Evolutionary conservation across 2,797 vertebrate genomes (phyloP).

Genomic region (Falco biarmicus): DNA sequence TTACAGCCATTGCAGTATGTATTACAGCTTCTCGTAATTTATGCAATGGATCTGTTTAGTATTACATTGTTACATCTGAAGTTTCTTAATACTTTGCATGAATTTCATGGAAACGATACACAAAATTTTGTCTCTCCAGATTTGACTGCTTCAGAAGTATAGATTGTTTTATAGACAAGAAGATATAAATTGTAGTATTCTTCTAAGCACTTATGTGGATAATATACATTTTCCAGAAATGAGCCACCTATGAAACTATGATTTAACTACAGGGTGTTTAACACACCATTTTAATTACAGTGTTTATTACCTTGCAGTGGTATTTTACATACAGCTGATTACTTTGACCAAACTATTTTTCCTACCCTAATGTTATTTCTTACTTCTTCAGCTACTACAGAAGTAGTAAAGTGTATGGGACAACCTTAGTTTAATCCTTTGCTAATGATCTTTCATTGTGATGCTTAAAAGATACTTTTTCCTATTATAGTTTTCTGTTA

Average conservation of each 20-base stretch:
- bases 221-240: background rate
- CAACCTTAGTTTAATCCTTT: background rate
- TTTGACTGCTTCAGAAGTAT: background rate
- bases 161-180: background rate
- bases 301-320: background rate
- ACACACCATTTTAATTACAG: background rate
- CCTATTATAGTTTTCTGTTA: background rate
- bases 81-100: constrained; percentile 60
- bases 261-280: background rate
- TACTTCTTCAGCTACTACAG: background rate
- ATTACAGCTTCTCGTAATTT: background rate
- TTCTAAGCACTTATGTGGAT: background rate
- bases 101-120: constrained; percentile 65
- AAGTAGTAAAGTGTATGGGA: background rate
- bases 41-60: background rate
- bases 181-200: background rate
- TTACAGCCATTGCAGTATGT: background rate
- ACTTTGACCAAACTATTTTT: background rate
- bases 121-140: background rate
- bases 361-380: background rate
- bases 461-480: background rate
- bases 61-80: background rate
- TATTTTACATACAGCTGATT: background rate
- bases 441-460: background rate
- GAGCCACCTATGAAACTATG: background rate